Base-by-base conservation (phyloP, 2,113 vertebrate genomes). In the Herpetotheres cachinnans region DNA sequence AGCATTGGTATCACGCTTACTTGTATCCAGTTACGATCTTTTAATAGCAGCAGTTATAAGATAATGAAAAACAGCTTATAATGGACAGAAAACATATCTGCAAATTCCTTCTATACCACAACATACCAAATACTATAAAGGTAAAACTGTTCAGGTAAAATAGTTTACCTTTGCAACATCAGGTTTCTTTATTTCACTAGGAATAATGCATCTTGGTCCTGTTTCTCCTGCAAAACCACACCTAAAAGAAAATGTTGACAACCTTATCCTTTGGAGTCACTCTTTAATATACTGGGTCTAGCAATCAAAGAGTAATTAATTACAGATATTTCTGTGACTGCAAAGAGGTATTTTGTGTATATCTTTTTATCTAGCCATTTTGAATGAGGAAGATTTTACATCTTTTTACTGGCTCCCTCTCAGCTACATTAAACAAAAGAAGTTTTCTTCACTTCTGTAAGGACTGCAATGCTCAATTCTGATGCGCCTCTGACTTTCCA, bases 191-290 rank as follows among this genome's bases (percentile, higher is more conserved):
- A 99, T 99, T 97, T 99, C 99, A 97, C 99, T 99, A 66, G 99
- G 99, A 97, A 99, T 99, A 90, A 99, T 99, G 97, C 99, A 99
- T 95, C 99, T 99, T 76, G 99, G 99, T 85, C 99, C 99, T 36
- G 99, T 99, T 98, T 99, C 99, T 95, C 99, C 99, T 90, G 99
- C 99, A 99, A 99, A 99, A 86, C 99, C 99, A 98, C 99, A 99
- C 95, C 99, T 99, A 83, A 13, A 97, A 90, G 70, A 67, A 62
- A 83, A 91, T 0, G 3, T 20, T 52, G 32, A 40, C 70, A 93
- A 66, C 0, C 3, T 63, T 26, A 42, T 25, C 1, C 42, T 63
- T 16, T 29, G 5, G 71, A 63, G 38, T 7, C 59, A 34, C 12
- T 55, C 7, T 18, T 69, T 78, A 63, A 42, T 7, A 42, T 4